Base-by-base conservation (phyloP, 1,140 invertebrate genomes). In the Bicyclus anynana region DNA sequence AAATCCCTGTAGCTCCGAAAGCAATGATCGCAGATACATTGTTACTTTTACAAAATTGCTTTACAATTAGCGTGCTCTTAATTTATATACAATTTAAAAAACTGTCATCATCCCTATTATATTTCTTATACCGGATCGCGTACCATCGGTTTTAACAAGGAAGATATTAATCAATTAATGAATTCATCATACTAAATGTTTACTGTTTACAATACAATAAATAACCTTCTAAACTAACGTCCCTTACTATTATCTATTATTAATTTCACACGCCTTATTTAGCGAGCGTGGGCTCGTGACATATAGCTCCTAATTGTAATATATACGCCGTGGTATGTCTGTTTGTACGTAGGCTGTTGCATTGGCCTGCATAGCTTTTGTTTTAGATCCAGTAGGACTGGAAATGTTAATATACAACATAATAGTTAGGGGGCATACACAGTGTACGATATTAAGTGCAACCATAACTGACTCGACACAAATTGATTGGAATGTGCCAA, bases 221-320 rank as follows among this genome's bases (percentile, higher is more conserved):
- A 44, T 5, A 18, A 44, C 42, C 42, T 44, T 44, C 42, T 21
- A 44, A 2, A 7, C 12, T 44, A 44, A 44, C 21, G 20, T 44
- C 42, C 42, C 20, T n/a, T 14, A 44, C 42, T 21, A 44, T 44
- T 44, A 44, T 44, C 42, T 12, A 14, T 44, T 78, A 78, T 80
- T 80, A 77, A 83, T 83, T 77, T 80, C 72, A 68, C 69, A 59
- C 59, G 13, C 74, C 72, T 59, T 77, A 77, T 71, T 58, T 53
- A 65, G 62, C 27, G 26, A 13, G 74, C 68, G 77, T 78, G 68
- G 74, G 76, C 49, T 50, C 52, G 54, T 48, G 53, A 53, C 57
- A 61, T 66, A 72, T 78, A 59, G 54, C 42, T 77, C 73, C 73
- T 80, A 80, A 83, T 80, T 73, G 69, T 65, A 52, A 69, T 65